Conservation (phyloP, 1,140 invertebrate genomes). For the Drosophila nasuta region DNA sequence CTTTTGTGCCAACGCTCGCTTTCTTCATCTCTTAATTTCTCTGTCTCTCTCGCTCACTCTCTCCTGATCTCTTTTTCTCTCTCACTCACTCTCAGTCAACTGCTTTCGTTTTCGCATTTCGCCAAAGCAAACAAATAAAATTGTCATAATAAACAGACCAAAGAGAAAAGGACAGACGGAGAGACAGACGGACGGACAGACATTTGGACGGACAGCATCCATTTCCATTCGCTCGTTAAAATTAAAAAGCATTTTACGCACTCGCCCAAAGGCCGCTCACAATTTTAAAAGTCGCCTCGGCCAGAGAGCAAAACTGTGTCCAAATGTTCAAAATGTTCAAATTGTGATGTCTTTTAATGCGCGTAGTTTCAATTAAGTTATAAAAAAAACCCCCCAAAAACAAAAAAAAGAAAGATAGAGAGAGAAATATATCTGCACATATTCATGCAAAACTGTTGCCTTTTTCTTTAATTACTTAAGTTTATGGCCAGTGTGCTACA, state of each 20-base stretch:
- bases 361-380: constrained; percentile 77
- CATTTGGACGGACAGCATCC: constrained; percentile 4
- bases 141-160: constrained; percentile 73
- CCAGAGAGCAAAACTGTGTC: constrained; percentile 29
- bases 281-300: constrained; percentile 36
- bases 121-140: constrained; percentile 74
- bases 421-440: background rate
- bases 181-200: background rate
- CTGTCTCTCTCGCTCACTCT: background rate
- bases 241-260: constrained; percentile 70
- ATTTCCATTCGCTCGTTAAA: constrained; percentile 74
- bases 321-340: constrained; percentile 49
- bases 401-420: background rate
- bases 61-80: constrained; percentile 13
- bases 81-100: background rate
- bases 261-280: constrained; percentile 44
- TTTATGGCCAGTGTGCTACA: constrained; percentile 53
- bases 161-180: background rate
- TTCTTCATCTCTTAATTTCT: constrained; percentile 25
- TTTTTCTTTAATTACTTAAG: constrained; percentile 76
- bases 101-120: constrained; percentile 70
- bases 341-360: constrained; percentile 60
- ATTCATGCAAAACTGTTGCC: constrained; percentile 59
- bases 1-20: constrained; percentile 50
- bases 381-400: constrained; percentile 44